Evolutionary conservation across 2,113 vertebrate species (phyloP).

Genomic region (Hiodon tergisus): DNA sequence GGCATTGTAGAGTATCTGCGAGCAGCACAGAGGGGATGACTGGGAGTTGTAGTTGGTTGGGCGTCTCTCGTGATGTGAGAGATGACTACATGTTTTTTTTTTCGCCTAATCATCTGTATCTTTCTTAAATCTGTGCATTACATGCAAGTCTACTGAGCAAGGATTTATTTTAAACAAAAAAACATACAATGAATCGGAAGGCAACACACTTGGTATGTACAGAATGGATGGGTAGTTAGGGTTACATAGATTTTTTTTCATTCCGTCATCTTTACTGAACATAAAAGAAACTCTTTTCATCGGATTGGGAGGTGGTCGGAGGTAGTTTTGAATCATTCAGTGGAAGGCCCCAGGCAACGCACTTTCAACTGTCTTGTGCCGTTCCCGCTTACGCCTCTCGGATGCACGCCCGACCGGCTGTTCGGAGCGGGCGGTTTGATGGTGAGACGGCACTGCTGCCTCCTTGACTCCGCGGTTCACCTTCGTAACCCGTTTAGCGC

Average conservation of each 20-base stretch:
- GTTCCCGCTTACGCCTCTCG: constrained; percentile 45
- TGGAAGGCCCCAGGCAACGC: constrained; percentile 23
- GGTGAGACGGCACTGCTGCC: constrained; percentile 3
- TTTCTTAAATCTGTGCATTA: no score
- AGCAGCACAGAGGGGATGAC: no score
- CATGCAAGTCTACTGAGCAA: no score
- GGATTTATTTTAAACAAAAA: no score
- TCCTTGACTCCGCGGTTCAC: background rate
- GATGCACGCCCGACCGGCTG: constrained; percentile 37
- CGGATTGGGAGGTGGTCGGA: background rate
- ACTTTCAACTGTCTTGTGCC: constrained; percentile 19
- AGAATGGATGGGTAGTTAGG: background rate
- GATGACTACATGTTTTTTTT: no score
- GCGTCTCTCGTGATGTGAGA: no score
- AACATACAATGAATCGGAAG: no score
- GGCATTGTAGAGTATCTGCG: background rate
- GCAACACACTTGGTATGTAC: no score
- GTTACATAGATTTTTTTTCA: background rate
- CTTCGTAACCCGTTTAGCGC: background rate
- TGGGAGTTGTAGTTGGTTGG: no score
- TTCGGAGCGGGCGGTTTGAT: constrained; percentile 39
- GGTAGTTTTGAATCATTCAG: constrained; percentile 1
- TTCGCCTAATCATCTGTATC: no score
- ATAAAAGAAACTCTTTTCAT: no score
- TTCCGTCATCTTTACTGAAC: no score